Conservation (phyloP, 2,113 vertebrate genomes). For the Helogale parvula region DNA sequence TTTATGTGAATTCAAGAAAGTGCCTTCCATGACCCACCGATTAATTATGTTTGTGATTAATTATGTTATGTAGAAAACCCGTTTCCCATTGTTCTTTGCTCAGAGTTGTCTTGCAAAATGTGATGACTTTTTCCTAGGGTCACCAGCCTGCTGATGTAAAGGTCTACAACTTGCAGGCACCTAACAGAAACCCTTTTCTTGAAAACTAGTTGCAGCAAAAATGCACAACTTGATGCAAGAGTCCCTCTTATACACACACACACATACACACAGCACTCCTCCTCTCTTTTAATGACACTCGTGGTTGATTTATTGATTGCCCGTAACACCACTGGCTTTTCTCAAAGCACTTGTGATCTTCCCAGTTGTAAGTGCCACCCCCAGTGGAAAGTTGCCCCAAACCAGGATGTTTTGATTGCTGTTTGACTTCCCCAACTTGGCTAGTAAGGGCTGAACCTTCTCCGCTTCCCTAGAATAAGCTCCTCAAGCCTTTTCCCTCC, state of each 20-base stretch:
- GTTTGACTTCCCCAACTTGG: slow-evolving; percentile 48
- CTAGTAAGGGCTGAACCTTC: slow-evolving; percentile 58
- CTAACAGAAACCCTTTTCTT: not conserved
- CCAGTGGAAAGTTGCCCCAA: slow-evolving; percentile 68
- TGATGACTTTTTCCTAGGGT: not conserved
- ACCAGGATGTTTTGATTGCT: slow-evolving; percentile 64
- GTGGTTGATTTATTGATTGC: slow-evolving; percentile 82
- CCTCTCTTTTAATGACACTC: slow-evolving; percentile 72
- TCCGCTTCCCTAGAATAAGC: slow-evolving; percentile 71
- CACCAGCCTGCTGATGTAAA: not conserved
- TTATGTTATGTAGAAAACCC: slow-evolving; percentile 24
- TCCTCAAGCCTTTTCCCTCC: slow-evolving; percentile 81
- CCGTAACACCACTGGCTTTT: slow-evolving; percentile 69
- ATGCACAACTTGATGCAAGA: not conserved
- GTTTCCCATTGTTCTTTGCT: not conserved
- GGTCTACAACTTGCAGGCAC: not conserved
- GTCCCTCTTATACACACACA: not conserved
- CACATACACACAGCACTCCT: not conserved
- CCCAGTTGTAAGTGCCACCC: slow-evolving; percentile 63
- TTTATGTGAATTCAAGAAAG: slow-evolving; percentile 54
- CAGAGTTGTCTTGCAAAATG: not conserved
- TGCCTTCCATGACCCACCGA: not conserved
- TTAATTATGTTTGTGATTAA: slow-evolving; percentile 56
- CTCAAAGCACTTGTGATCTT: slow-evolving; percentile 69
- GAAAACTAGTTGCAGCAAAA: slow-evolving; percentile 26